phyloP scores from a whole-genome alignment of 2,888 invertebrate genomes.

The Isotomurus palustris region DNA sequence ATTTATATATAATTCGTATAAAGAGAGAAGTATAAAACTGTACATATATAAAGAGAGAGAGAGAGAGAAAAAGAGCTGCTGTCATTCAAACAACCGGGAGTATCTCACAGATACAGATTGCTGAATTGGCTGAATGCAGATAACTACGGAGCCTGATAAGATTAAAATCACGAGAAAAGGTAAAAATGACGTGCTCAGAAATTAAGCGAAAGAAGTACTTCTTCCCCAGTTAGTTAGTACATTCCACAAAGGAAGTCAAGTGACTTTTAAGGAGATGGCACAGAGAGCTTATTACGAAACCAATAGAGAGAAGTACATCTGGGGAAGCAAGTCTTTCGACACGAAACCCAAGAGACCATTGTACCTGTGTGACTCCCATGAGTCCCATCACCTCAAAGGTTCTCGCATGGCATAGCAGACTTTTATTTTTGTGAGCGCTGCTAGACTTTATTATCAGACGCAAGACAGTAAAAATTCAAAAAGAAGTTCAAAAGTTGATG shows the following conservation, averaged over 20 bases:
- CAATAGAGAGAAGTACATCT: not conserved
- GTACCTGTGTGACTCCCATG: not conserved
- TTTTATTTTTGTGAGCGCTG: not conserved
- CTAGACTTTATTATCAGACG: not conserved
- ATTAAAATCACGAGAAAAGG: conserved; percentile 2
- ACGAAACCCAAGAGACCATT: conserved; percentile 10
- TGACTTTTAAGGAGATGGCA: not conserved
- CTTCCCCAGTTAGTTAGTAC: not conserved
- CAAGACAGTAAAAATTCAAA: not conserved
- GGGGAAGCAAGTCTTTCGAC: conserved; percentile 4
- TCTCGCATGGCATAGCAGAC: not conserved
- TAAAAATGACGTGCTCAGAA: conserved; percentile 6
- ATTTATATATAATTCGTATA: conserved; percentile 15
- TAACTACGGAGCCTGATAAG: conserved; percentile 19
- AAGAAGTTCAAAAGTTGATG: conserved; percentile 2
- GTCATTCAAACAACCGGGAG: conserved; percentile 6
- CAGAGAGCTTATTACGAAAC: too few relatives aligned
- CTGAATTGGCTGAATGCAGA: conserved; percentile 12
- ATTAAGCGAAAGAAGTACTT: not conserved
- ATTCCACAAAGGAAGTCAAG: not conserved
- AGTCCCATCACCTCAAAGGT: not conserved
- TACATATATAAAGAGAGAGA: conserved; percentile 18
- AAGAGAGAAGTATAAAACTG: conserved; percentile 17
- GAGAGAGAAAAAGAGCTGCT: conserved; percentile 11
- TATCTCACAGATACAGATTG: not conserved